These are phyloP conservation scores for Beris morrisii DNA, from an alignment of 2,888 invertebrate species.

Conservation along the genomic window DNA sequence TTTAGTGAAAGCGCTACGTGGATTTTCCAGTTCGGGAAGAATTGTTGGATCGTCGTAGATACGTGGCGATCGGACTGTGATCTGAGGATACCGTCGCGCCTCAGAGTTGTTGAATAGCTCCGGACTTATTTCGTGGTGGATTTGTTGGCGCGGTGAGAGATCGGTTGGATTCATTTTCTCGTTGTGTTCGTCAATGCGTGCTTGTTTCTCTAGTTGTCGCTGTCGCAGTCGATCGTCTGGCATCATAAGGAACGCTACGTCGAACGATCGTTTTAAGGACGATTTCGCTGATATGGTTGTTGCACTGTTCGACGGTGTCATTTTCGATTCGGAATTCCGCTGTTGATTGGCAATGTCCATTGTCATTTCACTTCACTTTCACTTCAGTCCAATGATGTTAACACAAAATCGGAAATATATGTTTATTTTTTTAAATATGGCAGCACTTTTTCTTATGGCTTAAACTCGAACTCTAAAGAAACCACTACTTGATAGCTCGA, in stretches of 20 bases:
- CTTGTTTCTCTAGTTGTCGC: conserved; percentile 56
- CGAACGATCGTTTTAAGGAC: conserved; percentile 77
- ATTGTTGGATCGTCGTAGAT: conserved; percentile 55
- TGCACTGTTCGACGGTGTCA: conserved; percentile 49
- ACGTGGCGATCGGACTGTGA: conserved; percentile 47
- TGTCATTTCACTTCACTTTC: conserved; percentile 56
- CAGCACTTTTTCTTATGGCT: conserved; percentile 13
- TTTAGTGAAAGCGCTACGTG: conserved; percentile 84
- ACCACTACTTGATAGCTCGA: conserved; percentile 41
- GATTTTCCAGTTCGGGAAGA: conserved; percentile 53
- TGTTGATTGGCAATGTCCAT: conserved; percentile 63
- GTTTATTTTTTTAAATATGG: conserved; percentile 25
- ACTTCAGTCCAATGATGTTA: neutral
- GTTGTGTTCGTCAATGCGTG: conserved; percentile 58
- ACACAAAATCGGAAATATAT: conserved; percentile 31
- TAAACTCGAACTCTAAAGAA: neutral
- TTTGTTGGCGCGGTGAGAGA: conserved; percentile 47
- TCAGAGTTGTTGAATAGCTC: conserved; percentile 50
- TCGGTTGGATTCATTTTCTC: conserved; percentile 54
- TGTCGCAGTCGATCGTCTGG: conserved; percentile 80
- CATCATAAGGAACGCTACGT: conserved; percentile 87
- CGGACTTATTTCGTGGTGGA: conserved; percentile 2
- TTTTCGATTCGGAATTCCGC: conserved; percentile 57
- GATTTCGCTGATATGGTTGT: conserved; percentile 58
- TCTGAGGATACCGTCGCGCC: conserved; percentile 50